A percentile compares a stretch with the other conserved stretches of the same genome.
Conservation (phyloP, 2,113 vertebrate species). For the Hypomesus transpacificus region DNA sequence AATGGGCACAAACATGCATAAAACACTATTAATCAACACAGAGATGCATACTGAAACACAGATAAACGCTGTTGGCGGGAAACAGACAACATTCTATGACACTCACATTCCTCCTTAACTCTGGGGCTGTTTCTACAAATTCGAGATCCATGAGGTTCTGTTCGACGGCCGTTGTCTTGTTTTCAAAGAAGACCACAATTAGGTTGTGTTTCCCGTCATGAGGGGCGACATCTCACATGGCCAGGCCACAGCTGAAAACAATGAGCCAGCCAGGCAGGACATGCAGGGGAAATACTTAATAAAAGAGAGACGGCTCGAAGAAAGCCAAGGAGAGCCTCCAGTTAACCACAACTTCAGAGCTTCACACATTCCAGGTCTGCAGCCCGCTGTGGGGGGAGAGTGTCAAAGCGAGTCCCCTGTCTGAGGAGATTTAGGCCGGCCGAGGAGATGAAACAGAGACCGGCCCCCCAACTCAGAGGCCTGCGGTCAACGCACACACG, state of each 20-base stretch:
- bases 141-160: too few species aligned
- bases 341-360: constrained; percentile 61
- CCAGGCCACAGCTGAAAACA: constrained; percentile 41
- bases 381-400: constrained; percentile 51
- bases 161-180: neutral
- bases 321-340: constrained; percentile 22
- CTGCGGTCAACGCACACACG: constrained; percentile 36
- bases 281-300: constrained; percentile 26
- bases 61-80: too few species aligned
- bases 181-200: constrained; percentile 43
- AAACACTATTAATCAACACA: too few species aligned
- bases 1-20: too few species aligned
- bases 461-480: constrained; percentile 49
- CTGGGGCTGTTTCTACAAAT: too few species aligned
- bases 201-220: constrained; percentile 46
- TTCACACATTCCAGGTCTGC: constrained; percentile 61
- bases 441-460: constrained; percentile 67
- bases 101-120: too few species aligned
- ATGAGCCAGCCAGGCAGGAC: constrained; percentile 9
- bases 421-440: constrained; percentile 70
- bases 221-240: constrained; percentile 37
- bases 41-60: too few species aligned
- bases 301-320: constrained; percentile 28
- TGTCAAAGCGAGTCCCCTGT: constrained; percentile 57
- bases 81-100: too few species aligned